These are phyloP conservation scores for Epinotia ramella DNA, from an alignment of 2,888 invertebrate species.

Conservation along the genomic window DNA sequence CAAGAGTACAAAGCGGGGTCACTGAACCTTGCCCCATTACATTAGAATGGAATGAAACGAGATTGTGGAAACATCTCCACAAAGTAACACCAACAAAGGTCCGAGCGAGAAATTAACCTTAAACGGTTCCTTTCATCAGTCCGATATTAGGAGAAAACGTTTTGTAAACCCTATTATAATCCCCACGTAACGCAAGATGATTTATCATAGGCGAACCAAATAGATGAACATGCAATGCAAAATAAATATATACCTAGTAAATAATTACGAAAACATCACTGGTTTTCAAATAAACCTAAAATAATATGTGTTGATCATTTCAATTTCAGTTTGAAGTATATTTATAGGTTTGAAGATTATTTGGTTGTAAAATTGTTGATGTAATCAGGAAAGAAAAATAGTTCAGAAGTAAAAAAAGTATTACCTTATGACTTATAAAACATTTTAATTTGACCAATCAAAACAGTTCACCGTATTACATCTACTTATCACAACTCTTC, in stretches of 20 bases:
- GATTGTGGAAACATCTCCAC: conserved; percentile 23
- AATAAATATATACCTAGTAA: background rate
- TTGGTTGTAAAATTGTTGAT: too few species aligned
- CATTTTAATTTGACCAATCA: too few species aligned
- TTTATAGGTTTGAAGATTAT: too few species aligned
- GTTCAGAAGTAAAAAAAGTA: too few species aligned
- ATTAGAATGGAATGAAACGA: conserved; percentile 22
- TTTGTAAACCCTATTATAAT: conserved; percentile 25
- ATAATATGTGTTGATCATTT: too few species aligned
- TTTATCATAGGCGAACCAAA: conserved; percentile 19
- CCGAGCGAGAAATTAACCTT: conserved; percentile 32
- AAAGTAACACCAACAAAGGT: conserved; percentile 31
- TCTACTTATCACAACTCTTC: too few species aligned
- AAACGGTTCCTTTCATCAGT: conserved; percentile 32
- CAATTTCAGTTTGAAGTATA: too few species aligned
- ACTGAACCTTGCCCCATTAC: conserved; percentile 17
- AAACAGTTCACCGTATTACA: too few species aligned
- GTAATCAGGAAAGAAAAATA: too few species aligned
- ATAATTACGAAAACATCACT: too few species aligned
- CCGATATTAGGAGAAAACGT: conserved; percentile 31
- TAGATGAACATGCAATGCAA: conserved; percentile 10
- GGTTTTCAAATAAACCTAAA: too few species aligned
- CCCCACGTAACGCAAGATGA: conserved; percentile 10
- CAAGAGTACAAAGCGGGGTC: conserved; percentile 12
- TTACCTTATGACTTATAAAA: too few species aligned